Conservation (phyloP, 2,888 invertebrate genomes). For the Caenorhabditis imperialis region DNA sequence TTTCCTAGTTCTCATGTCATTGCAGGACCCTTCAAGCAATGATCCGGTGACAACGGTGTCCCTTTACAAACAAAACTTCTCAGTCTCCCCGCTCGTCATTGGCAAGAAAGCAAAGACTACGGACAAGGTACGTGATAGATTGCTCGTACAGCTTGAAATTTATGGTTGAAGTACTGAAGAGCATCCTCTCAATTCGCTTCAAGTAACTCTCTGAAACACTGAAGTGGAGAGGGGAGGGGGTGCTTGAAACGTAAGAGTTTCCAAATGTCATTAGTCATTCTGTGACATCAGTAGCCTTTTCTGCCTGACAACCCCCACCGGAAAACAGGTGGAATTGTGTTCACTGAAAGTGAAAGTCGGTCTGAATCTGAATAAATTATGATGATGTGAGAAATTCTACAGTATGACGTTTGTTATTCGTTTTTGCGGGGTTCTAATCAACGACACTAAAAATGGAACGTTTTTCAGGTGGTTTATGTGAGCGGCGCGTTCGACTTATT, state of each 20-base stretch:
- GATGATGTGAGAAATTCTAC: constrained; percentile 8
- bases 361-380: no score
- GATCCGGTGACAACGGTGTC: constrained; percentile 45
- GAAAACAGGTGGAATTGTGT: constrained; percentile 27
- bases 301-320: neutral
- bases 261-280: constrained; percentile 21
- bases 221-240: no score
- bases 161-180: no score
- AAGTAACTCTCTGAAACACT: no score
- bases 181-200: no score
- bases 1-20: no score
- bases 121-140: constrained; percentile 29
- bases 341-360: no score
- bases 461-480: constrained; percentile 86
- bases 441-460: neutral
- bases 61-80: constrained; percentile 45
- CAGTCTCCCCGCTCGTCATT: constrained; percentile 35
- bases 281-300: no score
- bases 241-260: neutral
- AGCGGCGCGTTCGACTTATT: constrained; percentile 98
- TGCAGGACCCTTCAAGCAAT: constrained; percentile 33
- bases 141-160: constrained; percentile 12
- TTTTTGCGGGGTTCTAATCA: no score
- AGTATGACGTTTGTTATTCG: constrained; percentile 27
- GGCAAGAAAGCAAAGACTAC: constrained; percentile 33